Base-by-base conservation (phyloP, 2,888 invertebrate genomes). In the Troilus luridus region DNA sequence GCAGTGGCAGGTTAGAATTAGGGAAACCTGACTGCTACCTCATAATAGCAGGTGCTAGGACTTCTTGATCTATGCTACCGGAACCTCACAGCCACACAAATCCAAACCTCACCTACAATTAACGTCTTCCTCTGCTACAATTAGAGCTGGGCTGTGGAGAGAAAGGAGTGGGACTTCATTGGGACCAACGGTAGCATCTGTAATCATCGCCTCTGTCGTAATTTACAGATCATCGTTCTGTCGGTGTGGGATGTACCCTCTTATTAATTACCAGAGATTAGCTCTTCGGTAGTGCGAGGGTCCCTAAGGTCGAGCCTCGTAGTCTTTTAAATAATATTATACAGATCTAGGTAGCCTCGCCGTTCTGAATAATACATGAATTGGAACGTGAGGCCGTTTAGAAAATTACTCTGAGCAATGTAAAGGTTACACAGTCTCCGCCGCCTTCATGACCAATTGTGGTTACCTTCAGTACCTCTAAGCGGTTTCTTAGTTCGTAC, bases 21-120 rank as follows among this genome's bases (percentile, higher is more conserved):
- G 24, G 90, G 90, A 90, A 90, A 90, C 54, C 81, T 90, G 60
- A 17, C 88, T 85, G 90, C 90, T 90, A 85, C 90, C 90, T 90
- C 85, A 85, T 90, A 90, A 90, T 90, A 90, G 90, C 90, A 88
- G 88, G 88, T 59, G 85, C 64, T 41, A 88, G 60, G 27, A 58
- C 60, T 77, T 54, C 21, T 54, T 90, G 90, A 90, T 90, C 81
- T 81, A 90, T 90, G 88, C 85, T 90, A 90, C 90, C 88, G 90
- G 90, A 90, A 90, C 64, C 81, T 54, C 41, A 56, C n/a, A 59
- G 90, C 90, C 72, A 90, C 90, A 90, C 90, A 90, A 90, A 90
- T 90, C 90, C 90, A 90, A 58, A 24, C 24, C 77, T 54, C 17
- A 58, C 67, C 90, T 90, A 77, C 90, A 90, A 90, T 90, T 90